These are phyloP conservation scores for Myiothlypis chrysogaster DNA, from an alignment of 2,797 vertebrate species.

Conservation along the genomic window DNA sequence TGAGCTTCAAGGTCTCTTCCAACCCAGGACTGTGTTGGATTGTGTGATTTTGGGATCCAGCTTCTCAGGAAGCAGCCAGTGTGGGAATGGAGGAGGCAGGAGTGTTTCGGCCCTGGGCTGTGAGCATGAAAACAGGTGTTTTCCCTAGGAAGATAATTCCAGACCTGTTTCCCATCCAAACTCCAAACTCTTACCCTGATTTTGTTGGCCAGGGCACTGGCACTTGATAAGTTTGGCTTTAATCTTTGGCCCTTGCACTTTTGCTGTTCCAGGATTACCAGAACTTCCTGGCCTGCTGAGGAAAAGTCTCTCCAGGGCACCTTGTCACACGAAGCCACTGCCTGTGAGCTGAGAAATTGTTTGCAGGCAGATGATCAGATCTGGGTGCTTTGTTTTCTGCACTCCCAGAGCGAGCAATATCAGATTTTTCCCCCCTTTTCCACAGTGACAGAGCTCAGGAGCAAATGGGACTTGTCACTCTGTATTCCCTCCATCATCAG, in stretches of 20 bases:
- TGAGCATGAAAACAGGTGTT: neutral
- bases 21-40: neutral
- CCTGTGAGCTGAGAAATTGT: neutral
- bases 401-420: neutral
- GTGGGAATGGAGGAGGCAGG: neutral
- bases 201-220: neutral
- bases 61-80: neutral
- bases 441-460: neutral
- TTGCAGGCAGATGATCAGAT: neutral
- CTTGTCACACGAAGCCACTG: neutral
- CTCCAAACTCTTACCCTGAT: neutral
- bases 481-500: neutral
- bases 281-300: neutral
- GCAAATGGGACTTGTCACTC: neutral
- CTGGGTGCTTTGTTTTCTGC: neutral
- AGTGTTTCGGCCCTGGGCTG: too few relatives aligned
- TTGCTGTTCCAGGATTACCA: neutral
- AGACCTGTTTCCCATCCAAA: neutral
- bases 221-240: neutral
- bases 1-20: too few relatives aligned
- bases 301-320: neutral
- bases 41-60: neutral
- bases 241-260: neutral
- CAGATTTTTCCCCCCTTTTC: accelerated
- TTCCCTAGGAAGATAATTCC: neutral